Percentiles rank a stretch among this genome's conserved stretches.
Conservation (phyloP, 2,888 invertebrate species). For the Nemotelus pantherinus region DNA sequence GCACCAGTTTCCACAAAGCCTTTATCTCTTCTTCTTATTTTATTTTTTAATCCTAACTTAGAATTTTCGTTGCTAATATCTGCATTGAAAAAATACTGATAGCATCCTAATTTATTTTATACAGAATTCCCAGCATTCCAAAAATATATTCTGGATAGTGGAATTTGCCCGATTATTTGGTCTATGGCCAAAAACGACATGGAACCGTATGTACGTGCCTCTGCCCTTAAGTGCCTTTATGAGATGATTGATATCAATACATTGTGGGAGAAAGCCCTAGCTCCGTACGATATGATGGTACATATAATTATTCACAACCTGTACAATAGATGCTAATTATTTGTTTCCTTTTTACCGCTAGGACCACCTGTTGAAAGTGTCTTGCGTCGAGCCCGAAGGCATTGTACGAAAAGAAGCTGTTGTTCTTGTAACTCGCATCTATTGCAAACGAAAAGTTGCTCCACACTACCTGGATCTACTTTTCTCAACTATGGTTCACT, state of each 20-base stretch:
- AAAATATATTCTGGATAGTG: slow-evolving; percentile 72
- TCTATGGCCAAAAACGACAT: slow-evolving; percentile 74
- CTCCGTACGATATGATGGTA: slow-evolving; percentile 70
- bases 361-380: slow-evolving; percentile 67
- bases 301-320: slow-evolving; percentile 60
- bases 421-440: slow-evolving; percentile 72
- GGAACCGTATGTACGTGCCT: slow-evolving; percentile 80
- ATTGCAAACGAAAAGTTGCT: slow-evolving; percentile 72
- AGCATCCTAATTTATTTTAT: not conserved
- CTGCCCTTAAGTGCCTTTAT: slow-evolving; percentile 77
- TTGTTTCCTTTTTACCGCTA: slow-evolving; percentile 54
- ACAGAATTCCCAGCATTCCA: slow-evolving; percentile 82
- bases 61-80: slow-evolving; percentile 65
- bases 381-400: slow-evolving; percentile 78
- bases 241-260: slow-evolving; percentile 73
- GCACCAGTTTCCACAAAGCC: too few species aligned
- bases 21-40: too few species aligned
- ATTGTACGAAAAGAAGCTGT: slow-evolving; percentile 81
- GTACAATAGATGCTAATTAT: not conserved
- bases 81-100: slow-evolving; percentile 71
- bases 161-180: slow-evolving; percentile 72
- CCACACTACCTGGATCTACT: slow-evolving; percentile 68
- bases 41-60: too few species aligned
- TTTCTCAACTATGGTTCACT: slow-evolving; percentile 73
- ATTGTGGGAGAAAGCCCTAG: slow-evolving; percentile 74